Percentiles rank a stretch among this genome's conserved stretches.
Conservation (phyloP, 2,888 invertebrate species). For the Hyalella azteca region DNA sequence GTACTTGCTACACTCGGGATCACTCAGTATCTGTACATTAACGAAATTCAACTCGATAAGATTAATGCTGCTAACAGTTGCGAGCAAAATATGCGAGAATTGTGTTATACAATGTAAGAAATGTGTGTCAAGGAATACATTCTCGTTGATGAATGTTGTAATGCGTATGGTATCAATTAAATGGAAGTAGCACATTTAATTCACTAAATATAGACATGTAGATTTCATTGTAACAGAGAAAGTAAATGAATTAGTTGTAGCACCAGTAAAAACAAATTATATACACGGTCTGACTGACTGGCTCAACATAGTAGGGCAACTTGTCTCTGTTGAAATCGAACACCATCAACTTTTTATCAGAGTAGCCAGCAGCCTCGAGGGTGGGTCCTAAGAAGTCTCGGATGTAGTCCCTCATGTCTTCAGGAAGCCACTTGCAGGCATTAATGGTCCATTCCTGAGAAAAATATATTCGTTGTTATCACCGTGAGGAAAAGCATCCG, state of each 20-base stretch:
- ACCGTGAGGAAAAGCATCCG: too few relatives aligned
- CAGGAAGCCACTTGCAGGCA: background rate
- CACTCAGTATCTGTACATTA: too few relatives aligned
- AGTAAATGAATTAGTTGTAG: background rate
- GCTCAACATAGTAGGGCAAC: background rate
- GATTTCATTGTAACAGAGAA: background rate
- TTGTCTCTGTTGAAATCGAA: conserved; percentile 25
- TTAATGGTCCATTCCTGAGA: background rate
- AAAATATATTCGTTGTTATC: too few relatives aligned
- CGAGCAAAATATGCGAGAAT: too few relatives aligned
- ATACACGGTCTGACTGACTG: background rate
- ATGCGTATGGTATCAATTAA: too few relatives aligned
- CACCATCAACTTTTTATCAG: conserved; percentile 73
- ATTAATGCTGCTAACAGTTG: too few relatives aligned
- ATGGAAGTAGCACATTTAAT: too few relatives aligned
- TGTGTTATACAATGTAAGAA: too few relatives aligned
- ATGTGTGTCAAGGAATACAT: too few relatives aligned
- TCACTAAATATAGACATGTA: background rate
- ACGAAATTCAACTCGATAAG: too few relatives aligned
- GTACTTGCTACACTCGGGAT: conserved; percentile 33
- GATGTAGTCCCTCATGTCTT: conserved; percentile 63
- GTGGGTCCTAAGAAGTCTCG: conserved; percentile 76
- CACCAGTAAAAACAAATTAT: too few relatives aligned
- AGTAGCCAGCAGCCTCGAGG: conserved; percentile 69
- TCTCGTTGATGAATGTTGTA: too few relatives aligned